Evolutionary conservation across 1,140 invertebrate genomes (phyloP), one percentile per base, ranked within the genome.

Genomic region (Doryteuthis pealeii): DNA sequence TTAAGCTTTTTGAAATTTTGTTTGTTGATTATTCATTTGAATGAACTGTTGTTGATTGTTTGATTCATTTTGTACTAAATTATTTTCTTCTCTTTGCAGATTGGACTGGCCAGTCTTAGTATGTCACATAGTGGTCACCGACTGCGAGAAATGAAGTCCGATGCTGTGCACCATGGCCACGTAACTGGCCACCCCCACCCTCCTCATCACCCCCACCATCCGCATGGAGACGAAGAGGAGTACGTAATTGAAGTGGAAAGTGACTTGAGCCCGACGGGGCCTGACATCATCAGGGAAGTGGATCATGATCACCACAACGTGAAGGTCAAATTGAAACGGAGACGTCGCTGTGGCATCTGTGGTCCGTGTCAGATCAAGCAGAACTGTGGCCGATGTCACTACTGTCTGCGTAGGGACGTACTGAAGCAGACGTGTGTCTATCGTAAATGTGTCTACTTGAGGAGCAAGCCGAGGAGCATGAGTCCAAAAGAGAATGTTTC

Each of bases 341-440:
- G 85, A 8, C 74, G 81, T 12, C 71, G 83, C 5, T 86, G 85
- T 81, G 85, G 85, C 1, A 81, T 84, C 73, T 86, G 85, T 77
- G 85, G 83, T 2, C 85, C 85, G 2, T 86, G 82, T 77, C 84
- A 83, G 74, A 77, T 84, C 26, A 83, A 84, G 72, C 80, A 84
- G 58, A 84, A 86, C 70, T 85, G 84, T 76, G 80, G 80, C 78
- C 82, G 83, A 70, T 85, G 84, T 77, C 80, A 83, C 69, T 82
- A 82, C 72, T 86, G 83, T 75, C 58, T 85, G 35, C 74, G 82
- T n/a, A 80, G 81, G 62, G 81, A 83, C 71, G 80, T 86, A 4
- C 74, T 86, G 6, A 86, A 86, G 74, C 85, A 86, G 69, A 82
- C 84, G 1, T 86, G 85, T 75, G 82, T 86, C 32, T 86, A 86